These are phyloP conservation scores for Oxyruncus cristatus DNA, from an alignment of 2,113 vertebrate species.

Conservation along the genomic window DNA sequence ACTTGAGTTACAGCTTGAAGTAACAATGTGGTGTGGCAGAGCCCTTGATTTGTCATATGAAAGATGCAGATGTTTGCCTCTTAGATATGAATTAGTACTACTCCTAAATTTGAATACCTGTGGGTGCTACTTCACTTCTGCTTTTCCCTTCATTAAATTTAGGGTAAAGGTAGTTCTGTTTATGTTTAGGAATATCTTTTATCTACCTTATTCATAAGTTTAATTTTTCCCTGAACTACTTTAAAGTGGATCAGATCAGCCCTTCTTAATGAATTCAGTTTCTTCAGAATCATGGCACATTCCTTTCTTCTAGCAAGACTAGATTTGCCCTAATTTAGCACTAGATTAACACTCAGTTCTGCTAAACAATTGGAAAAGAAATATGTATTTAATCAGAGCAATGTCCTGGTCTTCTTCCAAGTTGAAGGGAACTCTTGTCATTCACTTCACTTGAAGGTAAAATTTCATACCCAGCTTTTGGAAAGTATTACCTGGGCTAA, in stretches of 20 bases:
- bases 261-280: not conserved
- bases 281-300: not conserved
- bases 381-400: not conserved
- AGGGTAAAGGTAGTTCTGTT: not conserved
- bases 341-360: not conserved
- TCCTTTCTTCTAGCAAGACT: not conserved
- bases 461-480: not conserved
- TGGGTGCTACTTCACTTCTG: not conserved
- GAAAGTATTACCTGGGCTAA: not conserved
- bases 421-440: not conserved
- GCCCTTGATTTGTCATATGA: not conserved
- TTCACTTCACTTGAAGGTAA: not conserved
- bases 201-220: not conserved
- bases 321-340: not conserved
- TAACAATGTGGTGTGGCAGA: not conserved
- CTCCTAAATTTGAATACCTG: not conserved
- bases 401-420: not conserved
- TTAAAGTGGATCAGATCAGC: accelerated
- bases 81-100: not conserved
- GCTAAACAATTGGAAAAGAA: not conserved
- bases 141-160: not conserved
- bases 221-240: not conserved
- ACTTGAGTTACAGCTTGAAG: not conserved
- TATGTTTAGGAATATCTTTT: not conserved
- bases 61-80: not conserved